These are phyloP conservation scores for Camelus bactrianus DNA, from an alignment of 2,113 vertebrate species.

Conservation along the genomic window DNA sequence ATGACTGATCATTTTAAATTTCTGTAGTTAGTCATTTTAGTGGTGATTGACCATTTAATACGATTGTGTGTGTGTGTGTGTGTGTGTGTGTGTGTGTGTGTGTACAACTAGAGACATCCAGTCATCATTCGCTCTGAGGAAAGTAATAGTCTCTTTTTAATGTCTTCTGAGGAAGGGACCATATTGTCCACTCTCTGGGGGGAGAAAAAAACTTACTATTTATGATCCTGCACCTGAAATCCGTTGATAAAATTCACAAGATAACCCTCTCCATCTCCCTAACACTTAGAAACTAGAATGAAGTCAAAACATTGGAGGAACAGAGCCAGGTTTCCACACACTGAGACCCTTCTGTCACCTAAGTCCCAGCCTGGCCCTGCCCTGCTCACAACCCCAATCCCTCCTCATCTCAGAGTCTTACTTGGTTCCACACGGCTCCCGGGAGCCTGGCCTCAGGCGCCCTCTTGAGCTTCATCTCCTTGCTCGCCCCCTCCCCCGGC, in stretches of 20 bases:
- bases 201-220: background rate
- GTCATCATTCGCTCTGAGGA: background rate
- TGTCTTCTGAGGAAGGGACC: constrained; percentile 4
- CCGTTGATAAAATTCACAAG: background rate
- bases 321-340: background rate
- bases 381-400: background rate
- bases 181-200: background rate
- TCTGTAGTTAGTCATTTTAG: background rate
- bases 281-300: background rate
- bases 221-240: background rate
- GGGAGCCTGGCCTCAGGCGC: background rate
- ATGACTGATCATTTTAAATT: background rate
- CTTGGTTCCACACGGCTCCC: background rate
- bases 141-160: background rate
- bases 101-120: background rate
- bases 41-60: background rate
- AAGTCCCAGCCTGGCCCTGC: no score
- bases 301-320: background rate
- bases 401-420: background rate
- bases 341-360: background rate
- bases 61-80: background rate
- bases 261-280: background rate
- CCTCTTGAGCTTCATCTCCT: background rate
- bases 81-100: no score
- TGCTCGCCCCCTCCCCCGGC: background rate